phyloP scores from a whole-genome alignment of 2,113 vertebrate genomes.

The Chionomys nivalis region DNA sequence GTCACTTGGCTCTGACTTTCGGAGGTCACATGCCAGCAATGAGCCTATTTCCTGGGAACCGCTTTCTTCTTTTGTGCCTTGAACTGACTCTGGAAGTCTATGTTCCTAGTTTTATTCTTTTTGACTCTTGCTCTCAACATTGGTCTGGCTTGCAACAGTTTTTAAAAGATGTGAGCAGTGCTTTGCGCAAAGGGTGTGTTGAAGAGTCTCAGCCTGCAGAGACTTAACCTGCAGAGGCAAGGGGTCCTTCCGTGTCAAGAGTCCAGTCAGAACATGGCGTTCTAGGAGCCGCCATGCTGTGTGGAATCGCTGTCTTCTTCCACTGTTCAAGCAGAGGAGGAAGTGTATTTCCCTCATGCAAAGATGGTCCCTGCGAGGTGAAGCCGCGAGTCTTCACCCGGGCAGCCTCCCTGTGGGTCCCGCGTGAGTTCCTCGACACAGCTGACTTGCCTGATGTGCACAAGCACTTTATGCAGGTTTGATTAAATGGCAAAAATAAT shows the following conservation, averaged over 20 bases:
- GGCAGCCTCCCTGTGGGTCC: background rate
- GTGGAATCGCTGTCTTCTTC: background rate
- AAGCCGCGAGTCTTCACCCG: background rate
- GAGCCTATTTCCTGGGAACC: background rate
- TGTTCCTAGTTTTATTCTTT: background rate
- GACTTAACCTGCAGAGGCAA: background rate
- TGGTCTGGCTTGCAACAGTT: background rate
- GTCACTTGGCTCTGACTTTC: background rate
- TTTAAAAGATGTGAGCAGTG: background rate
- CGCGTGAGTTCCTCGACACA: constrained; percentile 10
- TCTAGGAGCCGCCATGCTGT: background rate
- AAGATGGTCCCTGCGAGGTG: background rate
- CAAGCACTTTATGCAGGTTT: constrained; percentile 36
- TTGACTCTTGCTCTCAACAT: background rate
- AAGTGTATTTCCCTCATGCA: background rate
- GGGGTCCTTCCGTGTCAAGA: background rate
- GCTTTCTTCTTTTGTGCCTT: background rate
- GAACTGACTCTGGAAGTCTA: background rate
- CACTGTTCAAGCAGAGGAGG: background rate
- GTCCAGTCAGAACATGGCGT: background rate
- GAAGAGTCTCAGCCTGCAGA: background rate
- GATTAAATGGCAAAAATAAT: constrained; percentile 53
- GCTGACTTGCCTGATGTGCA: background rate
- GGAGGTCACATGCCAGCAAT: background rate
- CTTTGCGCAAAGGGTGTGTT: background rate